phyloP scores from a whole-genome alignment of 2,113 vertebrate species.

The Mesocricetus auratus region DNA sequence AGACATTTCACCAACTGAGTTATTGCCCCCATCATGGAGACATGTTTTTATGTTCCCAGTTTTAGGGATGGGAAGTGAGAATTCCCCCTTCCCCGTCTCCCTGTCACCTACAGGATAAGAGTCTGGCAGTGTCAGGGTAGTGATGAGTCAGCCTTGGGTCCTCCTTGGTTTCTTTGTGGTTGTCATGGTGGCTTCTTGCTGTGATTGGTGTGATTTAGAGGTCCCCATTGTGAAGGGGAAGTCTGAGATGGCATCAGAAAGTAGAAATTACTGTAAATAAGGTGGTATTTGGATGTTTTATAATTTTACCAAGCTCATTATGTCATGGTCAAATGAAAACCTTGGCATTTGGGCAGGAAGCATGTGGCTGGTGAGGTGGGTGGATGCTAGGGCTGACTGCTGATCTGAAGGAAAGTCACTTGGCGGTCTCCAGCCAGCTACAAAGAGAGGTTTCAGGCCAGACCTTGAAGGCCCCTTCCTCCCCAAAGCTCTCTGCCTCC shows the following conservation, averaged over 20 bases:
- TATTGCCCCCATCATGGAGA: background rate
- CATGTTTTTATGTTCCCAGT: background rate
- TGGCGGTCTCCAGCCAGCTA: background rate
- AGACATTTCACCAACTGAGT: background rate
- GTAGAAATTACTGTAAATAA: constrained; percentile 64
- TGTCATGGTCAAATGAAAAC: constrained; percentile 69
- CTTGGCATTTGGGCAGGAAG: constrained; percentile 70
- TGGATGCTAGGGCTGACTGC: background rate
- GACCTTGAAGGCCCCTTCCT: background rate
- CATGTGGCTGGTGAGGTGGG: background rate
- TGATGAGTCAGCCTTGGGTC: background rate
- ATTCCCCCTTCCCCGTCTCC: background rate
- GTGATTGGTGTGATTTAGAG: constrained; percentile 5
- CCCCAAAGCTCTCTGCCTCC: background rate
- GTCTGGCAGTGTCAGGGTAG: background rate
- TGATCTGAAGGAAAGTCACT: background rate
- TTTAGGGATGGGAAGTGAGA: constrained; percentile 10
- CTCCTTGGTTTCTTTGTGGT: background rate
- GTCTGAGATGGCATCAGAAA: constrained; percentile 57
- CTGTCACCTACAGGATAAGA: background rate
- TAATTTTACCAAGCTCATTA: constrained; percentile 61
- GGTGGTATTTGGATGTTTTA: constrained; percentile 55
- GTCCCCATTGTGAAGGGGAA: constrained; percentile 3
- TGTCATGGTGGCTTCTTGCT: background rate
- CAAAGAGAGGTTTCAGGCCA: background rate